Conservation (phyloP, 1,140 invertebrate species). For the Cydia strobilella region DNA sequence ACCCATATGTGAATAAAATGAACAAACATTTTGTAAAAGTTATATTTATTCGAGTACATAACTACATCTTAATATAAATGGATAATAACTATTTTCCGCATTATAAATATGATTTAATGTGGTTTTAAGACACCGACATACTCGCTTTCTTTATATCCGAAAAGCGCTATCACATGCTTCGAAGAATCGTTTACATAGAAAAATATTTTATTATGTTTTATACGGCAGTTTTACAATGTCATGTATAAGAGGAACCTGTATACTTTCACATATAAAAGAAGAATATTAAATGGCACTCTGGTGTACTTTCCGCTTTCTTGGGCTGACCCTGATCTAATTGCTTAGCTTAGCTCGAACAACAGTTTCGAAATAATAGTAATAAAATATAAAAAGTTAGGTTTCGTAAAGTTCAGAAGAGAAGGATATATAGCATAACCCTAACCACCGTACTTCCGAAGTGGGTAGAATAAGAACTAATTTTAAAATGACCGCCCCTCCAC, state of each 20-base stretch:
- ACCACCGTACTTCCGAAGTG: no score
- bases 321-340: background rate
- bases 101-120: constrained; percentile 77
- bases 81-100: constrained; percentile 77
- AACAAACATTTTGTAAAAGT: constrained; percentile 68
- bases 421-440: no score
- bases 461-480: no score
- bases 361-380: background rate
- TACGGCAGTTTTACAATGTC: constrained; percentile 58
- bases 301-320: constrained; percentile 34
- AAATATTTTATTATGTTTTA: constrained; percentile 66
- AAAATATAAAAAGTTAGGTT: background rate
- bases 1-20: constrained; percentile 30
- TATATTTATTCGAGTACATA: constrained; percentile 82
- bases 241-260: constrained; percentile 56
- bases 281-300: constrained; percentile 36
- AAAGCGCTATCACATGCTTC: constrained; percentile 72
- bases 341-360: background rate
- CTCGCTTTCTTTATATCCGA: constrained; percentile 60
- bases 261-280: constrained; percentile 46
- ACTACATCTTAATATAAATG: constrained; percentile 80
- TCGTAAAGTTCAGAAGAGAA: background rate
- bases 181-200: constrained; percentile 64
- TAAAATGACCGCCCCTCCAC: no score
- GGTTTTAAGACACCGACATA: constrained; percentile 74